Evolutionary conservation across 2,113 vertebrate species (phyloP).

Genomic region (Zosterops pallidus): DNA sequence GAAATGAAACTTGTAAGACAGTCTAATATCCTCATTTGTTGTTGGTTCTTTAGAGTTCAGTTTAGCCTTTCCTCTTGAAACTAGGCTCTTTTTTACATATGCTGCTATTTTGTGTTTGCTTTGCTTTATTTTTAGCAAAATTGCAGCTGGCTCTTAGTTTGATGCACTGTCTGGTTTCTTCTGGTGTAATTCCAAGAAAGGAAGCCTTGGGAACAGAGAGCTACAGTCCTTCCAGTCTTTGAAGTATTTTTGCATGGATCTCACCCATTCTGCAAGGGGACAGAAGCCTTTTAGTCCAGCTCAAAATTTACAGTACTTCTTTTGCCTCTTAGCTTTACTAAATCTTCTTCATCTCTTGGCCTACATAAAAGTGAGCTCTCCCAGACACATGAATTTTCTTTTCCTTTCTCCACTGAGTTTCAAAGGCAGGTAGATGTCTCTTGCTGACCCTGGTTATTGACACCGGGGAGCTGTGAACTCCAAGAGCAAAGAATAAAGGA

Average conservation of each 20-base stretch:
- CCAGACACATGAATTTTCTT: not conserved
- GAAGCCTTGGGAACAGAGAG: not conserved
- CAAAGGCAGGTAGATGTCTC: not conserved
- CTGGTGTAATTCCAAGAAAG: not conserved
- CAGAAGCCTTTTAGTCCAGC: not conserved
- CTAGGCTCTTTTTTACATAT: not conserved
- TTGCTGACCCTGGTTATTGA: not conserved
- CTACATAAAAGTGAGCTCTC: not conserved
- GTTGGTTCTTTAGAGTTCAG: not conserved
- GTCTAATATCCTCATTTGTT: not conserved
- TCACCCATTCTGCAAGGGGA: not conserved
- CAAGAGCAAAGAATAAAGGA: not conserved
- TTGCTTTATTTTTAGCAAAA: constrained; percentile 24
- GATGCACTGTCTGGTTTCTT: not conserved
- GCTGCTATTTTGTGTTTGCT: not conserved
- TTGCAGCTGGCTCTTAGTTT: not conserved
- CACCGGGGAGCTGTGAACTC: not conserved
- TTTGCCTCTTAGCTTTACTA: not conserved
- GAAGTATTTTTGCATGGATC: not conserved
- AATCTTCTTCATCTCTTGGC: not conserved
- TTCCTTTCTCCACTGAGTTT: not conserved
- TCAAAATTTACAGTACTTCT: not conserved
- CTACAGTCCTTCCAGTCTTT: not conserved
- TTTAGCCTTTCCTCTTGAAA: not conserved
- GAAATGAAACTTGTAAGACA: not conserved